phyloP scores from a whole-genome alignment of 2,797 vertebrate genomes.

The Allobates femoralis region DNA sequence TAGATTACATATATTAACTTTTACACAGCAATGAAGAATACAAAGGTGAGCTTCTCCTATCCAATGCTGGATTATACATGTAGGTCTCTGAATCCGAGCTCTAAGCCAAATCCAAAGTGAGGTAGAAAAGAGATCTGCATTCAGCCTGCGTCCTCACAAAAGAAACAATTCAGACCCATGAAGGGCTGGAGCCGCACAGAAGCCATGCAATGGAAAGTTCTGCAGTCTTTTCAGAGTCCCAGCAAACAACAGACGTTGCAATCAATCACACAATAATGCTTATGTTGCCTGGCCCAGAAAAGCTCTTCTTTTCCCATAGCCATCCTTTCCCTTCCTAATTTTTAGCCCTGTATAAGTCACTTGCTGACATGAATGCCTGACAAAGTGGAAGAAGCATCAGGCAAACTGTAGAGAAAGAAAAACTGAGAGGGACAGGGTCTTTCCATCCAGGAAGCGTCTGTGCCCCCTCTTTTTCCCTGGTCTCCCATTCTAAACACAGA shows the following conservation, averaged over 20 bases:
- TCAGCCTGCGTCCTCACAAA: constrained; percentile 39
- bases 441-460: constrained; percentile 57
- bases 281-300: neutral
- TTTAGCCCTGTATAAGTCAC: neutral
- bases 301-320: neutral
- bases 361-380: constrained; percentile 9
- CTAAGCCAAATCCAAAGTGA: neutral
- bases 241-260: constrained; percentile 52
- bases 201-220: constrained; percentile 55
- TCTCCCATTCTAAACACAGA: constrained; percentile 44
- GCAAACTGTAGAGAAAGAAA: neutral
- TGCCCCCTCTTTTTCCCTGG: constrained; percentile 42
- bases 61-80: neutral
- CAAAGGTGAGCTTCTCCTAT: neutral
- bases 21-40: neutral
- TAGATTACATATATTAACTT: neutral
- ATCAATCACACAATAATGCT: constrained; percentile 56
- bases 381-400: constrained; percentile 2
- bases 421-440: constrained; percentile 21
- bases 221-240: constrained; percentile 50
- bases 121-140: constrained; percentile 32
- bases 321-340: neutral
- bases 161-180: constrained; percentile 50
- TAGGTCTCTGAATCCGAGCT: constrained; percentile 3
- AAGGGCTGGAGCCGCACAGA: constrained; percentile 38